These are phyloP conservation scores for Acanthurus leucopareius DNA, from an alignment of 2,797 vertebrate genomes.

Conservation along the genomic window DNA sequence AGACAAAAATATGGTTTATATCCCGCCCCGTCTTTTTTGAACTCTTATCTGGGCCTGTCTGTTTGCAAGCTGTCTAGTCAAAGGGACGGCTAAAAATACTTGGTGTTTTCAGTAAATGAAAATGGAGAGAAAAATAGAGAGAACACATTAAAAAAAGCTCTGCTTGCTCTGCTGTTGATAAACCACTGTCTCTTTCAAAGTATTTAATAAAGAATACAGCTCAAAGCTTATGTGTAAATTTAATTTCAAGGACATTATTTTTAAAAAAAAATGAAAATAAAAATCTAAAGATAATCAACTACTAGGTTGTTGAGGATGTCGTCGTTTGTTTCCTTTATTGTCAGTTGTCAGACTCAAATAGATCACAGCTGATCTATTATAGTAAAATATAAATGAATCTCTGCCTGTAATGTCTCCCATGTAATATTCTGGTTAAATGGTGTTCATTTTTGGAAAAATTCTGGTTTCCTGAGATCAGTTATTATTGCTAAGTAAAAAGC, in stretches of 20 bases:
- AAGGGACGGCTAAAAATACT: too few species aligned
- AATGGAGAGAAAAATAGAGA: neutral
- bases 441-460: neutral
- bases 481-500: neutral
- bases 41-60: too few species aligned
- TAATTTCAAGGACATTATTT: too few species aligned
- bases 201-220: neutral
- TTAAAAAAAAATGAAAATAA: too few species aligned
- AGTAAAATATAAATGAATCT: slow-evolving; percentile 32
- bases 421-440: neutral
- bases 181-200: neutral
- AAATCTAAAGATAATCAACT: neutral
- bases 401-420: neutral
- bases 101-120: too few species aligned
- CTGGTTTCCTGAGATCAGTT: neutral
- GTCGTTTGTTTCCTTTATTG: neutral
- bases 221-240: neutral
- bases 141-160: neutral
- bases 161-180: neutral
- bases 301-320: neutral
- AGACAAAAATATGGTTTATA: too few species aligned
- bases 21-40: too few species aligned
- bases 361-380: slow-evolving; percentile 4
- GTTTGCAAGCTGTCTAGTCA: too few species aligned
- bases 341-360: neutral